A percentile compares a stretch with the other conserved stretches of the same genome.
Conservation (phyloP, 1,140 invertebrate genomes). For the Hylaeus anthracinus region DNA sequence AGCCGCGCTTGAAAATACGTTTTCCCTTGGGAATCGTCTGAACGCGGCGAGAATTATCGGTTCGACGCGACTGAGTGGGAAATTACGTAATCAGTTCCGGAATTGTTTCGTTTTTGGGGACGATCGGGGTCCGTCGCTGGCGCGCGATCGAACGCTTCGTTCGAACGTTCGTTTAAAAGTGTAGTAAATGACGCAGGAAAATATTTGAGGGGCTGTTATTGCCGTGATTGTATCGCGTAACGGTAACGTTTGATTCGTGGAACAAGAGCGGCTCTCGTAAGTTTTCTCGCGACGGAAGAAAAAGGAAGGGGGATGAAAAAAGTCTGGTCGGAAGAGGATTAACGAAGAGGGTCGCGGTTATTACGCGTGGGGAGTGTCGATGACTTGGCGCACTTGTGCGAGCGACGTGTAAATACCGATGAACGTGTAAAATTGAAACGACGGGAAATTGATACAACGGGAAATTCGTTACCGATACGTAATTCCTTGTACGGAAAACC, state of each 20-base stretch:
- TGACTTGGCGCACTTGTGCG: not conserved
- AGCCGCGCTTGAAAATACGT: not conserved
- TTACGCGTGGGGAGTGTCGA: not conserved
- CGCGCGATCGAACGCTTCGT: too few species aligned
- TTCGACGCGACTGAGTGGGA: not conserved
- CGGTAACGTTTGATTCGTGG: not conserved
- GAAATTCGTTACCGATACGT: too few species aligned
- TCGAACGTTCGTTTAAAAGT: too few species aligned
- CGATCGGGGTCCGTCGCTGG: too few species aligned
- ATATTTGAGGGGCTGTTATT: too few species aligned
- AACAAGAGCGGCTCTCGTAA: not conserved
- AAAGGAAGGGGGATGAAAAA: conserved; percentile 30
- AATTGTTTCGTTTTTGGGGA: too few species aligned
- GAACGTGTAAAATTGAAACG: not conserved
- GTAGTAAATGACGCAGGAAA: too few species aligned
- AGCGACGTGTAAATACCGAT: conserved; percentile 14
- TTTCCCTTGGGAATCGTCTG: too few species aligned
- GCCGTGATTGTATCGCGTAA: too few species aligned
- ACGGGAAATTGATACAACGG: too few species aligned
- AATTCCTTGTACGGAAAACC: too few species aligned
- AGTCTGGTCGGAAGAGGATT: not conserved
- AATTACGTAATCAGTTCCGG: conserved; percentile 27
- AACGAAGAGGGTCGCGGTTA: not conserved
- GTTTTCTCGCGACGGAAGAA: not conserved
- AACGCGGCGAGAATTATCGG: not conserved